Evolutionary conservation across 2,113 vertebrate genomes (phyloP), one percentile per base, ranked within the genome.

Genomic region (Poecile atricapillus): DNA sequence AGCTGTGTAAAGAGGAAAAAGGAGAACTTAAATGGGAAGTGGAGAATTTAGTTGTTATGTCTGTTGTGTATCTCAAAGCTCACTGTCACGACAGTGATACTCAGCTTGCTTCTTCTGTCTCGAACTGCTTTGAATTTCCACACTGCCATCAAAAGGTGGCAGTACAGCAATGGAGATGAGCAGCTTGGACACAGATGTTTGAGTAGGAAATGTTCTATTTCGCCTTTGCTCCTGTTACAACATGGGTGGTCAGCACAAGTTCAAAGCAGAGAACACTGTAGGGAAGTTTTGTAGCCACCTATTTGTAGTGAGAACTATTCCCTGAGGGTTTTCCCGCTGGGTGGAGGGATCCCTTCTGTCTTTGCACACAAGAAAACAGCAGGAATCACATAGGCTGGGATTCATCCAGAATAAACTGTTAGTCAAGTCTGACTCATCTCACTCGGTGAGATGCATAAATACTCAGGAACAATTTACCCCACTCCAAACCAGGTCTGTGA

Each of bases 101-200:
- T 82, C 52, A 28, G 25, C 5, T 71, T 58, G 49, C 20, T 22
- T 7, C 2, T 58, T 69, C 30, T 55, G 15, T 73, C 21, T 53
- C 62, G 18, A 77, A 10, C n/a, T 15, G 31, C 41, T 73, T 39
- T 62, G 46, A 24, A 31, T 70, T 95, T 80, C 71, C 28, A 1
- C 23, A 2, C 11, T 13, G 6, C 47, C 46, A 16, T 53, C 95
- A 71, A 9, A 53, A 95, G 96, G 73, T 97, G 96, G 94, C 95
- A 82, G 89, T 33, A 69, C 27, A 93, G 83, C 65, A 79, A 2
- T 46, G 65, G 33, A 46, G 30, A 68, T 82, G 19, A 30, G 50
- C 37, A 24, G 11, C 15, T 67, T 27, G 23, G 37, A 14, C 58
- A 14, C 24, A 53, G 33, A 31, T 30, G 21, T 39, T 74, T 10